These are phyloP conservation scores for Rhopalosiphum padi DNA, from an alignment of 1,140 invertebrate species.

Conservation along the genomic window DNA sequence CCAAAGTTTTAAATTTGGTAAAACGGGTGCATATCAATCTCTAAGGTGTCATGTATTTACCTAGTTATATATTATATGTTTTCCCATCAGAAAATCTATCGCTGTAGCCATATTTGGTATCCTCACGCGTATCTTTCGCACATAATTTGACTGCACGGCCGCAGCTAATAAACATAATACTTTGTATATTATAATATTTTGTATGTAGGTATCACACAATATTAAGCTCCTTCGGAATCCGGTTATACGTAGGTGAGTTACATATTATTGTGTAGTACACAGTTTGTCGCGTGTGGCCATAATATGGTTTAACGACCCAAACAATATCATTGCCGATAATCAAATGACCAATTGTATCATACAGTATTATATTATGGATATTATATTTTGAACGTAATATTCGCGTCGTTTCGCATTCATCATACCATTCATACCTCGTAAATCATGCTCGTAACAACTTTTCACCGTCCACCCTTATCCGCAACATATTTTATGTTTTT, in stretches of 20 bases:
- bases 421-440: no score
- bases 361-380: neutral
- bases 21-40: neutral
- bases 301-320: conserved; percentile 24
- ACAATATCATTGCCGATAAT: neutral
- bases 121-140: neutral
- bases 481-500: neutral
- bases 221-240: conserved; percentile 17
- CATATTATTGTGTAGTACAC: neutral
- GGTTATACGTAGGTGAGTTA: conserved; percentile 46
- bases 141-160: neutral
- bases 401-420: neutral
- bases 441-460: no score
- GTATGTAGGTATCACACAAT: neutral
- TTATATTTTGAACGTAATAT: neutral
- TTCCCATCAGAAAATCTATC: neutral
- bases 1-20: neutral
- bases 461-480: no score
- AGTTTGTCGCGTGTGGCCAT: neutral
- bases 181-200: neutral
- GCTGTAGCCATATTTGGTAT: conserved; percentile 1
- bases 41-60: neutral
- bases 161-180: neutral
- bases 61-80: no score
- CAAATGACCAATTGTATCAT: neutral